Base-by-base conservation (phyloP, 2,797 vertebrate genomes). In the Brachyrhaphis roseni region DNA sequence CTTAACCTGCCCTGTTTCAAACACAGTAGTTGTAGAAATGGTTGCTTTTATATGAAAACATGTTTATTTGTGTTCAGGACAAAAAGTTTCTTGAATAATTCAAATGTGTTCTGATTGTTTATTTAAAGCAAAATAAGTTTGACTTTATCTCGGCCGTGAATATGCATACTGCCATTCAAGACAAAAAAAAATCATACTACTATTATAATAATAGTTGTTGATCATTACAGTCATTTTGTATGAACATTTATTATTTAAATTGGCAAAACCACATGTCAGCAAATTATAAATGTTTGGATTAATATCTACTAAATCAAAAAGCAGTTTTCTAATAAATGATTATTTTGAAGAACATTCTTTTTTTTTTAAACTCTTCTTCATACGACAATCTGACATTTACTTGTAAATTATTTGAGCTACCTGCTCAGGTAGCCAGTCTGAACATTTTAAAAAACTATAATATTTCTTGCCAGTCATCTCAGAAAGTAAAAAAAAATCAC, bases 1-100 rank as follows among this genome's bases (percentile, higher is more conserved):
- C 53, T 51, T 73, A 87, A 81, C 53, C 5, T 75, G 34, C 75
- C 51, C 49, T 1, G 26, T 70, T 51, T 66, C 36, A 78, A 81
- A 75, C 53, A 15, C 28, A 73, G 72, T 41, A n/a, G 23, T 5
- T n/a, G 1, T 1, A 39, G 39, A 57, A 74, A 46, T 28, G 20
- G 39, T 41, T 41, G 5, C 26, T 43, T 43, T 43, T n/a, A 70
- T 5, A 43, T 26, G 4, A 66, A 66, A 66, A 39, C 8, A 6
- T 43, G 10, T 11, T 39, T 39, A 64, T 36, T 66, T 36, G 5
- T 62, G 16, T 34, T 20, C 23, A 39, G 11, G 64, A 13, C 10
- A 26, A 68, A 8, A 41, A n/a, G 49, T 51, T 18, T 12, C 39
- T 41, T 68, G 23, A 68, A 26, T 12, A 26, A 68, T 26, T 10